A percentile compares a stretch with the other conserved stretches of the same genome.
Evolutionary conservation across 2,888 invertebrate genomes (phyloP).

Genomic region (Eueremaeus valkanovi): DNA sequence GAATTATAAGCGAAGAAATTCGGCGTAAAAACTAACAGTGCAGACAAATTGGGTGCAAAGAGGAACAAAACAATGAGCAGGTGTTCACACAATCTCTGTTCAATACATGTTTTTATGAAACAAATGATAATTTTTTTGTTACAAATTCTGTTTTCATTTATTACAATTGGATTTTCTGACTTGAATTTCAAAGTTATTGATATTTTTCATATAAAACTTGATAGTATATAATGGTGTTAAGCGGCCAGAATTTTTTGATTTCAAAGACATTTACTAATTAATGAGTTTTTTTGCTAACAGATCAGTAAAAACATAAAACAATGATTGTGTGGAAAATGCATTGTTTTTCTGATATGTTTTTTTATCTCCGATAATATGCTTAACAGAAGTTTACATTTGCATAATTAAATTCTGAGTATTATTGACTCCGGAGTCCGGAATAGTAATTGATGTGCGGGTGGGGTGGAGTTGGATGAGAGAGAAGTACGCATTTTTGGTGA

Average conservation of each 20-base stretch:
- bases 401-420: slow-evolving; percentile 23
- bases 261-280: background rate
- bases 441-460: slow-evolving; percentile 15
- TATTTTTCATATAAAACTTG: too few species aligned
- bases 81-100: slow-evolving; percentile 14
- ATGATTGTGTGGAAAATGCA: too few species aligned
- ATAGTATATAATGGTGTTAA: too few species aligned
- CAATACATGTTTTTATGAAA: background rate
- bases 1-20: background rate
- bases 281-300: background rate
- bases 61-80: slow-evolving; percentile 1
- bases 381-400: slow-evolving; percentile 35
- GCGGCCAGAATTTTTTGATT: background rate
- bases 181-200: background rate
- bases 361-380: background rate
- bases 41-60: background rate
- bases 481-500: background rate
- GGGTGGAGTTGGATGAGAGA: background rate
- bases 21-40: background rate
- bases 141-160: background rate
- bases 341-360: background rate
- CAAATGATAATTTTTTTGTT: background rate
- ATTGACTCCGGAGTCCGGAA: background rate
- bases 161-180: background rate
- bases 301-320: background rate